A percentile compares a stretch with the other conserved stretches of the same genome.
phyloP scores from a whole-genome alignment of 2,888 invertebrate genomes.

The Sarcophaga rosellei region DNA sequence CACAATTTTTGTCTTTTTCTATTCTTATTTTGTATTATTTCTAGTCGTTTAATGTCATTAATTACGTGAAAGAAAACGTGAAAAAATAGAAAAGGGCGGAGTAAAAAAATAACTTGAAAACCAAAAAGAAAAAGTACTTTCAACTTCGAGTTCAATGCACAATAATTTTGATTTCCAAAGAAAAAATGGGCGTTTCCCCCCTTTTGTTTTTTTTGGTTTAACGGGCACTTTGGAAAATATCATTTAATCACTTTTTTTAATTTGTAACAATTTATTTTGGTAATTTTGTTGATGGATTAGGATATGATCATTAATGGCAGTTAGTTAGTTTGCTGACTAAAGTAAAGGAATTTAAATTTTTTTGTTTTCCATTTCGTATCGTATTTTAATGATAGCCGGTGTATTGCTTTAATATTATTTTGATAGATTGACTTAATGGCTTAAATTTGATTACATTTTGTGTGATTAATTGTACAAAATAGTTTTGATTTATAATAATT shows the following conservation, averaged over 20 bases:
- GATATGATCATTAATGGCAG: slow-evolving; percentile 51
- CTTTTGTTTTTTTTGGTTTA: slow-evolving; percentile 24
- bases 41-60: slow-evolving; percentile 57
- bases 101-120: slow-evolving; percentile 27
- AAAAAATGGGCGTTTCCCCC: slow-evolving; percentile 45
- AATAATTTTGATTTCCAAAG: slow-evolving; percentile 10
- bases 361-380: neutral
- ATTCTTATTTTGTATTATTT: neutral
- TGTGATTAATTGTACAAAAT: slow-evolving; percentile 25
- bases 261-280: slow-evolving; percentile 66
- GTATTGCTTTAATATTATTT: slow-evolving; percentile 48
- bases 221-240: slow-evolving; percentile 55
- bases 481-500: slow-evolving; percentile 49
- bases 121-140: slow-evolving; percentile 14
- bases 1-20: neutral
- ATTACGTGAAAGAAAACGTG: slow-evolving; percentile 31
- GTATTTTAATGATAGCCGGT: slow-evolving; percentile 50
- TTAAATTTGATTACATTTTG: slow-evolving; percentile 8
- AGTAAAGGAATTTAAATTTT: neutral
- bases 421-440: slow-evolving; percentile 46
- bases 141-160: neutral
- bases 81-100: slow-evolving; percentile 38
- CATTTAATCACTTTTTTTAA: slow-evolving; percentile 68
- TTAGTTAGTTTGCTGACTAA: neutral
- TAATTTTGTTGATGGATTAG: slow-evolving; percentile 64